Evolutionary conservation across 2,888 invertebrate genomes (phyloP).

Genomic region (Lottia gigantea): DNA sequence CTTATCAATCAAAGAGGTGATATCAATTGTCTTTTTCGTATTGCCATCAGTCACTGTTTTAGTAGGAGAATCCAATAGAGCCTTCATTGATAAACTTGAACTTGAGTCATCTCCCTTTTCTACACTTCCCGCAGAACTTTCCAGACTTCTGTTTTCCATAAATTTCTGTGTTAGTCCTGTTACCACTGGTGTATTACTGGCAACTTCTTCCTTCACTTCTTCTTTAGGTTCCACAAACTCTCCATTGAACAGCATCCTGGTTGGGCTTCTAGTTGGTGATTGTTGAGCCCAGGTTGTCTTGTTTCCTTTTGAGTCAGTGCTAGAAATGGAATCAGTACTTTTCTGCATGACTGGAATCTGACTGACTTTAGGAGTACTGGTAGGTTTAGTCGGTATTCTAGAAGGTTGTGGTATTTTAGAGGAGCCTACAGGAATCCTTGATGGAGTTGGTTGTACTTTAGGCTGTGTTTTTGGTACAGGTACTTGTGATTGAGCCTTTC

Average conservation of each 20-base stretch:
- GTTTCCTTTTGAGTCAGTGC: not conserved
- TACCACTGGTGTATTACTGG: not conserved
- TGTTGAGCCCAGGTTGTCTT: conserved; percentile 8
- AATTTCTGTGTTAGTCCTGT: conserved; percentile 1
- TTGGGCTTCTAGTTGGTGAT: not conserved
- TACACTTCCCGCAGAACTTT: conserved; percentile 2
- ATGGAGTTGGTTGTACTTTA: too few species aligned
- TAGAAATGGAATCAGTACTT: conserved; percentile 1
- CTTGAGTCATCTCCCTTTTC: conserved; percentile 8
- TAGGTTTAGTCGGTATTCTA: too few species aligned
- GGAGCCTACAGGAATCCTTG: too few species aligned
- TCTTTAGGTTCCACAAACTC: conserved; percentile 1
- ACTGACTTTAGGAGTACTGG: not conserved
- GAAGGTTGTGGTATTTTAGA: too few species aligned
- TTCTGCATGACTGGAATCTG: not conserved
- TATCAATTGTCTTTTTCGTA: conserved; percentile 47
- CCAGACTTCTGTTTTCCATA: conserved; percentile 4
- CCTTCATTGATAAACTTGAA: not conserved
- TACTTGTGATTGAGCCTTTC: not conserved
- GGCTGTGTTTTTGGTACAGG: not conserved
- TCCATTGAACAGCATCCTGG: not conserved
- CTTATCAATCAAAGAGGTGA: conserved; percentile 58
- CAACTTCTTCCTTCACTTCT: not conserved
- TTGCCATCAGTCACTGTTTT: conserved; percentile 23
- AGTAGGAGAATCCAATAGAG: not conserved